phyloP scores from a whole-genome alignment of 2,888 invertebrate species.

The Invenusta paracnida region DNA sequence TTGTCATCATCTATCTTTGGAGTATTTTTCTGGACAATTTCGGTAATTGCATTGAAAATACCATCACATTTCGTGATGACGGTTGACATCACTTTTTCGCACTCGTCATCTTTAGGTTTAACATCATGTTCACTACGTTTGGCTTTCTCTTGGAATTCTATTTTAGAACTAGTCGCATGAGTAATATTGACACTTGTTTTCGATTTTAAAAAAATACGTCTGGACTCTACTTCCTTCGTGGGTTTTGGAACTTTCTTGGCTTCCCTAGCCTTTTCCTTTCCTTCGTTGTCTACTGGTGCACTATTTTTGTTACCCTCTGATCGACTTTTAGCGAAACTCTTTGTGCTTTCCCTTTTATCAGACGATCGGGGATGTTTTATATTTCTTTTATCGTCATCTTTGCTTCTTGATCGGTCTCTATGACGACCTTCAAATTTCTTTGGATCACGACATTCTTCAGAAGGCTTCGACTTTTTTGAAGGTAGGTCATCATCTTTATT shows the following conservation, averaged over 20 bases:
- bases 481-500: background rate
- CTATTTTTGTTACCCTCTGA: background rate
- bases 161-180: too few relatives aligned
- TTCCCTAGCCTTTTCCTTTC: background rate
- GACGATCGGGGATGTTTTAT: background rate
- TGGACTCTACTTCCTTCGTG: background rate
- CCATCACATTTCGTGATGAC: background rate
- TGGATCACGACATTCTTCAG: background rate
- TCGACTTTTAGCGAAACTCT: background rate
- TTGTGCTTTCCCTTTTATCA: background rate
- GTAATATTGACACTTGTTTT: background rate
- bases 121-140: background rate
- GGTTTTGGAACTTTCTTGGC: background rate
- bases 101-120: background rate
- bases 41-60: background rate
- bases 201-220: background rate
- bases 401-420: constrained; percentile 5
- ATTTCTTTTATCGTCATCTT: constrained; percentile 16
- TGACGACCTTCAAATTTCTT: background rate
- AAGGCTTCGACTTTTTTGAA: background rate
- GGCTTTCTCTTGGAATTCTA: too few relatives aligned
- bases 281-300: background rate
- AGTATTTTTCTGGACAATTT: background rate
- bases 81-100: background rate
- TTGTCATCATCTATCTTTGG: background rate